Base-by-base conservation (phyloP, 2,797 vertebrate genomes). In the Coluber constrictor region DNA sequence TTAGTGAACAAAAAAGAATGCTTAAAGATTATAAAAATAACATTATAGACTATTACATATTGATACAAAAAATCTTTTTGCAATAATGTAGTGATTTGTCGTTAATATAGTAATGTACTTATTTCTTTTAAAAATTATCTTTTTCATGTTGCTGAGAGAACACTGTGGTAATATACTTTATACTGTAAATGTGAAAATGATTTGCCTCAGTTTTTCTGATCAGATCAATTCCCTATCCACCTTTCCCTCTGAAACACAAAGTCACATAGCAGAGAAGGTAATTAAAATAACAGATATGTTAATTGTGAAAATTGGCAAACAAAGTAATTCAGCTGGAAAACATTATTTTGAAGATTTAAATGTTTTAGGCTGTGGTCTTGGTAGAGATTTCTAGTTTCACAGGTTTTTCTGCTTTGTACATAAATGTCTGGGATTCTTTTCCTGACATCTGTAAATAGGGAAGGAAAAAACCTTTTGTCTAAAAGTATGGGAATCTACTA, bases 41-140 rank as follows among this genome's bases (percentile, higher is more conserved):
- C 32, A 92, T 92, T 63, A 92, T 63, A 92, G 56, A 92, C 15
- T 37, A 20, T 60, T 47, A 88, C 37, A 29, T 92, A 87, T 55
- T 86, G 37, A 15, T 25, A 74, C 66, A 37, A 56, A 66, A 29
- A 1, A 66, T 37, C 7, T 60, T 89, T 29, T 11, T 92, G 12
- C 18, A 86, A 55, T 51, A 13, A 43, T 54, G 63, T 86, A 66
- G 15, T 55, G 2, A 54, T 86, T 27, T 37, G 15, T 43, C 86
- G 25, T 25, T 89, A 79, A 43, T n/a, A 61, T 89, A 60, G 51
- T 61, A 27, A 89, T 89, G 43, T 66, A 10, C 12, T 90, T 59
- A 86, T 37, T 16, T 20, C 4, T 63, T 63, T 43, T 0, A 12
- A 51, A 9, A 63, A 11, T 59, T 54, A 5, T 29, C 47, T 89